Base-by-base conservation (phyloP, 1,140 invertebrate genomes). In the Lordiphosa clarofinis region DNA sequence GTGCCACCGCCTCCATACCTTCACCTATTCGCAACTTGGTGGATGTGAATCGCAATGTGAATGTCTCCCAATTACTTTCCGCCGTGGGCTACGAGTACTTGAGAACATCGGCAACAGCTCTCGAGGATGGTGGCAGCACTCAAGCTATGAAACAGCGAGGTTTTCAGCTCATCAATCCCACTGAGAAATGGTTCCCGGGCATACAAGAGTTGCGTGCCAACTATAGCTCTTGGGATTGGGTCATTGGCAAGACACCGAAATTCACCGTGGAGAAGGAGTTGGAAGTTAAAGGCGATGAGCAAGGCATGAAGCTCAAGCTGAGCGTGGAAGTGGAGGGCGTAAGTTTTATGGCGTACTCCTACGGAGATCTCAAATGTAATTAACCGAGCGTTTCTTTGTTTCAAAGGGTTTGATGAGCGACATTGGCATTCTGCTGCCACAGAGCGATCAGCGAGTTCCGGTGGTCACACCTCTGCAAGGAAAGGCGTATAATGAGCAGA, bases 141-240 rank as follows among this genome's bases (percentile, higher is more conserved):
- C 90, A 92, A 36, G 92, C 94, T 49, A 91, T 92, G 76, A 90
- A 93, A 75, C 94, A 95, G 78, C 92, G 93, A 68, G 95, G 95
- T 5, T 96, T 96, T 89, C 93, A 95, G 76, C 92, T 94, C 76
- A 90, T 98, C n/a, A 95, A 96, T 89, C 96, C 96, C 8, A 94
- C 93, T 0, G 94, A 97, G 69, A 92, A 94, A 47, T 95, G 94
- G 93, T 98, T 96, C 87, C 95, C 95, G 87, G 96, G 95, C 72
- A 91, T 97, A 8, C 89, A 87, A 1, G 90, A 91, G 40, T 91
- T 95, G 55, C 91, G 91, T 38, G 87, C 92, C 38, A 92, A 94
- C 57, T 92, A 97, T 19, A 84, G 90, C 58, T 94, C 92, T 10
- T 98, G 96, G 96, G 92, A 96, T 44, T 98, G 96, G 96, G 92